Base-by-base conservation (phyloP, 1,140 invertebrate species). In the Harlomillsia oculata region DNA sequence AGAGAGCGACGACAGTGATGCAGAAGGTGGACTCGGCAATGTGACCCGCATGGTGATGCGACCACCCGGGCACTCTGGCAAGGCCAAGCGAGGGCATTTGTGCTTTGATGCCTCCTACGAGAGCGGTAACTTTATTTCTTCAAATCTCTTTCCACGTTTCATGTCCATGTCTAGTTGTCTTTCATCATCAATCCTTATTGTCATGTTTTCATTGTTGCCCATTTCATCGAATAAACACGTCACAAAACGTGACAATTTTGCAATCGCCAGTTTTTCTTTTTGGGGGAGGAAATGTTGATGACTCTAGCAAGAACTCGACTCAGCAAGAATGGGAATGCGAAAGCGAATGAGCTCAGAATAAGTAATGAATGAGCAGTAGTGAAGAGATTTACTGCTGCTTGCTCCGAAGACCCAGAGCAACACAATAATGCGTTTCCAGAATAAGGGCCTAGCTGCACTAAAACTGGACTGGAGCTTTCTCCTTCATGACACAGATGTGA, bases 41-140 rank as follows among this genome's bases (percentile, higher is more conserved):
- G 83, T 99, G 11, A 92, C 86, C 65, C 82, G 91, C 48, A 76
- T 94, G 62, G 85, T 93, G n/a, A 85, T 94, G 68, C 75, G 90
- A 25, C 93, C 94, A 13, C 87, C 90, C 1, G 92, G 89, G 0
- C 92, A 94, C 72, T 89, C 85, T 67, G 93, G 93, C 1, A 93
- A 94, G 73, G 89, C 89, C 14, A 93, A 93, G 72, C 76, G 80
- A 59, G 95, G 95, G 6, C 92, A 97, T 71, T 75, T 98, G 1
- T 94, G 94, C 66, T 98, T 99, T 73, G 94, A 99, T 74, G 94
- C 95, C 11, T 85, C 89, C 3, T 99, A 95, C 72, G 95, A 98
- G 74, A 90, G 89, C 58, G 82, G 82, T 82, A 71, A 69, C 69
- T 58, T 39, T 51, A 46, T 25, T 36, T 20, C 16, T 32, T 26